Conservation (phyloP, 1,140 invertebrate species). For the Ceratosolen fusciceps region DNA sequence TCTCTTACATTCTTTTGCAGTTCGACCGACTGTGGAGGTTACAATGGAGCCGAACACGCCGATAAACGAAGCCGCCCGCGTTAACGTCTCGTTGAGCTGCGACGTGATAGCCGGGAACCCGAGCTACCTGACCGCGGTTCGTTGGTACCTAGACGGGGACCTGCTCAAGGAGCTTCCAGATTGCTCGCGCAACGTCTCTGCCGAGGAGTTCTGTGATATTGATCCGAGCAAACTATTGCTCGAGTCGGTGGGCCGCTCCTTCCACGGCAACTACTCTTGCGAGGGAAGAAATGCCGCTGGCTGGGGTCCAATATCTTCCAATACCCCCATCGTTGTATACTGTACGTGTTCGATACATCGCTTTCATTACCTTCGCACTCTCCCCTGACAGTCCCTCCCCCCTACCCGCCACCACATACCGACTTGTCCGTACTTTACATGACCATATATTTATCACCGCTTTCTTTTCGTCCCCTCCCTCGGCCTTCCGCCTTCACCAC, state of each 20-base stretch:
- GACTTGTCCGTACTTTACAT: background rate
- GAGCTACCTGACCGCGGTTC: conserved; percentile 76
- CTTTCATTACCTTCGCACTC: background rate
- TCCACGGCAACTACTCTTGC: conserved; percentile 94
- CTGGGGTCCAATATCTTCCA: conserved; percentile 83
- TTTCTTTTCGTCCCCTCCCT: too few relatives aligned
- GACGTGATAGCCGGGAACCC: conserved; percentile 82
- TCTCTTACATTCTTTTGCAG: too few relatives aligned
- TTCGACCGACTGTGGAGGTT: conserved; percentile 83
- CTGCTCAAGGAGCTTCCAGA: conserved; percentile 88
- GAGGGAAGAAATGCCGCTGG: conserved; percentile 88
- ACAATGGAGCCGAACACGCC: conserved; percentile 82
- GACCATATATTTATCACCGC: too few relatives aligned
- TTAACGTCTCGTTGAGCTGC: conserved; percentile 87
- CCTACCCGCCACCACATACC: background rate
- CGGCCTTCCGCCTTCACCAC: too few relatives aligned
- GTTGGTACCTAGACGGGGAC: conserved; percentile 88
- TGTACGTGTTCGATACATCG: conserved; percentile 71
- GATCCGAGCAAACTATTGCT: conserved; percentile 87
- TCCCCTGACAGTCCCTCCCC: too few relatives aligned
- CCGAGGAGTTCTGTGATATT: conserved; percentile 80
- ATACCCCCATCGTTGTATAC: conserved; percentile 82
- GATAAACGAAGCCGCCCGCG: conserved; percentile 83
- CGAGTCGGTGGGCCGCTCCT: conserved; percentile 84
- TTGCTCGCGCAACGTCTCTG: conserved; percentile 76